phyloP scores from a whole-genome alignment of 2,888 invertebrate species.

The Cantharis nigra region DNA sequence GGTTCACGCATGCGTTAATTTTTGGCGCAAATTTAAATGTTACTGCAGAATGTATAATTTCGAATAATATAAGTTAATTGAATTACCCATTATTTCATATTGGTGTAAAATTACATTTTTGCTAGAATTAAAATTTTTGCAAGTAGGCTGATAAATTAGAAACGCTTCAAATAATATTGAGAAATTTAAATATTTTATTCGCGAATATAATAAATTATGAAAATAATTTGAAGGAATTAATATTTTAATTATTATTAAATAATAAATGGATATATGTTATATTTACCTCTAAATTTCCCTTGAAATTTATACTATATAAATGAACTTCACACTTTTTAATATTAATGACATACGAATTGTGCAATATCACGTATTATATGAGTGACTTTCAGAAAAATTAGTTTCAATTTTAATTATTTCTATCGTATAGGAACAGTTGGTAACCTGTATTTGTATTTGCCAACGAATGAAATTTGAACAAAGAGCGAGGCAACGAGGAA shows the following conservation, averaged over 20 bases:
- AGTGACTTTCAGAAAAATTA: neutral
- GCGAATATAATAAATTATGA: neutral
- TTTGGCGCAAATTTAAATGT: constrained; percentile 6
- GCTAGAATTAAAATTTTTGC: neutral
- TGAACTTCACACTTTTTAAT: neutral
- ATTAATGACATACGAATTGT: neutral
- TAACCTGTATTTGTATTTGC: neutral
- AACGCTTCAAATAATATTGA: neutral
- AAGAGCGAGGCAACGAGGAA: neutral
- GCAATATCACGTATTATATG: neutral
- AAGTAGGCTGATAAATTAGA: neutral
- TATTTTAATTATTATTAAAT: neutral
- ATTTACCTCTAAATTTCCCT: neutral
- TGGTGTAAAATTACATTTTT: neutral
- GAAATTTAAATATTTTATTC: neutral
- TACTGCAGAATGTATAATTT: neutral
- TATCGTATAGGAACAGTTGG: neutral
- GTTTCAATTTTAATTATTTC: neutral
- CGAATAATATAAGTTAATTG: neutral
- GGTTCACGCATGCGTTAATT: neutral
- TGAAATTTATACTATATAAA: neutral
- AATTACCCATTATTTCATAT: neutral
- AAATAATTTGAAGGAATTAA: neutral
- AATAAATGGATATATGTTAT: neutral
- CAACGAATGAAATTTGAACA: neutral